Evolutionary conservation across 2,888 invertebrate genomes (phyloP).

Genomic region (Pristionchus entomophagus): DNA sequence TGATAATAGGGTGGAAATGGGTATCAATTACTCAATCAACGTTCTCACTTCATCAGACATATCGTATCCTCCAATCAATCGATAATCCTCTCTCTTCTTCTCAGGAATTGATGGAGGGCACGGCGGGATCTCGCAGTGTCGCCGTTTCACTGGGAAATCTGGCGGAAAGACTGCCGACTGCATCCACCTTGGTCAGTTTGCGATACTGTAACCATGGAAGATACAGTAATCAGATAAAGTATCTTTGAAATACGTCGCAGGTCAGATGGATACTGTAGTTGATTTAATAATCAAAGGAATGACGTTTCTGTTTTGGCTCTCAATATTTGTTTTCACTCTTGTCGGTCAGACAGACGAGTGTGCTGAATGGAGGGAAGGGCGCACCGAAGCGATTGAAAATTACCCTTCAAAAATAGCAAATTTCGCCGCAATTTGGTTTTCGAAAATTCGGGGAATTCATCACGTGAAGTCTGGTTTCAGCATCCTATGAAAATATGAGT

Average conservation of each 20-base stretch:
- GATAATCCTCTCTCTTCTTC: neutral
- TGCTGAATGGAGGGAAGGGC: neutral
- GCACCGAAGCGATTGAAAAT: neutral
- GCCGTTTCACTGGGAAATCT: slow-evolving; percentile 63
- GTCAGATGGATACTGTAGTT: neutral
- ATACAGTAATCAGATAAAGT: neutral
- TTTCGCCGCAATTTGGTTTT: too few relatives aligned
- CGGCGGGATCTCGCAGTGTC: slow-evolving; percentile 59
- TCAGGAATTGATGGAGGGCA: slow-evolving; percentile 65
- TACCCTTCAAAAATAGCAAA: neutral
- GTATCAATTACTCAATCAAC: too few relatives aligned
- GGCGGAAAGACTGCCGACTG: slow-evolving; percentile 64
- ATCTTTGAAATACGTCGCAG: too few relatives aligned
- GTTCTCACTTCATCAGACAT: too few relatives aligned
- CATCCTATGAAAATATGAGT: neutral
- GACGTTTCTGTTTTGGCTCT: neutral
- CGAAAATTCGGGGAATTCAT: neutral
- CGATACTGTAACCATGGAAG: too few relatives aligned
- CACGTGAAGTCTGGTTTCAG: neutral
- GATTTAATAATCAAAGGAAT: neutral
- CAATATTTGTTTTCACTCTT: neutral
- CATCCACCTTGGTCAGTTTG: slow-evolving; percentile 64
- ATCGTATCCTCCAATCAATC: too few relatives aligned
- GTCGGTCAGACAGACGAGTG: neutral
- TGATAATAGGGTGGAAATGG: too few relatives aligned